These are phyloP conservation scores for Scaptomyza cyrtandrae DNA, from an alignment of 2,888 invertebrate genomes.

Conservation along the genomic window DNA sequence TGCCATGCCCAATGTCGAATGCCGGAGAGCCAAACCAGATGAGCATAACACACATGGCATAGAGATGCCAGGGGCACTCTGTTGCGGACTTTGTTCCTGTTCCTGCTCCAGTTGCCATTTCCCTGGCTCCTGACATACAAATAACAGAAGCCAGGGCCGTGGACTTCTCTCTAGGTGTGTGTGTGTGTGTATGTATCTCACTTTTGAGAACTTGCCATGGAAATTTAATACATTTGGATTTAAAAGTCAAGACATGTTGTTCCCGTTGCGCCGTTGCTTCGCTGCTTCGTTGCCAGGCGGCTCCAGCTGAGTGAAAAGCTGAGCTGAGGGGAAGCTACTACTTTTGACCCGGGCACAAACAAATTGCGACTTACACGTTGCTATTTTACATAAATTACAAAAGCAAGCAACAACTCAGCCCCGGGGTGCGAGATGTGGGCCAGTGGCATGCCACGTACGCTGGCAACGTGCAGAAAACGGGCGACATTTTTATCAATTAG, in stretches of 20 bases:
- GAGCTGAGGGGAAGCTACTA: constrained; percentile 5
- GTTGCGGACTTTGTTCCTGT: constrained; percentile 30
- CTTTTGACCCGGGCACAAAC: constrained; percentile 67
- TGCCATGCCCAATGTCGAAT: constrained; percentile 77
- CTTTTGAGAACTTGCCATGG: constrained; percentile 65
- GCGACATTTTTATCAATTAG: constrained; percentile 80
- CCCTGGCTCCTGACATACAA: constrained; percentile 38
- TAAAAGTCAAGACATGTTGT: constrained; percentile 77
- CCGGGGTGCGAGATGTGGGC: constrained; percentile 4
- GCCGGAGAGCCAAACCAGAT: constrained; percentile 59
- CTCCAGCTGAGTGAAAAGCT: constrained; percentile 3
- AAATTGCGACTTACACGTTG: constrained; percentile 78
- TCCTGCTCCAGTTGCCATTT: constrained; percentile 4
- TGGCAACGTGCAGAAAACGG: constrained; percentile 65
- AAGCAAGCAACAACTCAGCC: constrained; percentile 50
- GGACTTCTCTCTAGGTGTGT: constrained; percentile 16
- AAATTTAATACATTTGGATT: constrained; percentile 79
- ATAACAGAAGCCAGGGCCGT: constrained; percentile 40
- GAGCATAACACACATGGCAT: constrained; percentile 52
- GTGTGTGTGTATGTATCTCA: constrained; percentile 14
- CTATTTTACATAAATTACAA: constrained; percentile 78
- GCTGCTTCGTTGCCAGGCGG: constrained; percentile 58
- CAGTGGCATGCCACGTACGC: constrained; percentile 60
- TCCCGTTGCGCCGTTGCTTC: constrained; percentile 59
- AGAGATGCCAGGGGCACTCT: constrained; percentile 50